phyloP scores from a whole-genome alignment of 1,140 invertebrate genomes.

The Atta cephalotes region DNA sequence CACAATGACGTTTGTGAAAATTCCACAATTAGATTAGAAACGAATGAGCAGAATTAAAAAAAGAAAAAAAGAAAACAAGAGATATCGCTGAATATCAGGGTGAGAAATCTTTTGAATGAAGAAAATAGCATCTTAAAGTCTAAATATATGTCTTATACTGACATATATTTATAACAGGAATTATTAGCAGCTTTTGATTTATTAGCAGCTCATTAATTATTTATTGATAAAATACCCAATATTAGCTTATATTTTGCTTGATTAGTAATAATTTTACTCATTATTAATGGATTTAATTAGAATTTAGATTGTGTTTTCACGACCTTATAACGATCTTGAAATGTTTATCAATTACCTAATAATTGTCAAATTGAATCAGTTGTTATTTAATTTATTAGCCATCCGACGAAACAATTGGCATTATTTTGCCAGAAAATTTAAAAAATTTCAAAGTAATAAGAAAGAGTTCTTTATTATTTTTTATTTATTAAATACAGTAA shows the following conservation, averaged over 20 bases:
- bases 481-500: background rate
- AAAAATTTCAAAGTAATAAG: background rate
- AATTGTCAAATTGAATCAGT: background rate
- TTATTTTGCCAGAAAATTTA: background rate
- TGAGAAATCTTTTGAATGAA: conserved; percentile 20
- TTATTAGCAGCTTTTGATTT: conserved; percentile 28
- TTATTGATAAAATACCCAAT: background rate
- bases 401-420: background rate
- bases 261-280: background rate
- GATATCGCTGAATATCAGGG: conserved; percentile 30
- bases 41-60: conserved; percentile 62
- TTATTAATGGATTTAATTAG: background rate
- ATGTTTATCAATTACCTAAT: conserved; percentile 8
- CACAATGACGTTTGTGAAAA: conserved; percentile 46
- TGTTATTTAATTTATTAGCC: background rate
- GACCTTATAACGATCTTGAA: background rate
- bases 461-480: background rate
- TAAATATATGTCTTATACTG: background rate
- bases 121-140: conserved; percentile 4
- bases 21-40: conserved; percentile 58
- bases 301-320: background rate
- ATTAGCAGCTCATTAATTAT: background rate
- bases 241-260: conserved; percentile 9
- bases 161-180: background rate
- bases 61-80: conserved; percentile 12